Conservation (phyloP, 2,888 invertebrate genomes). For the Watsonalla cultraria region DNA sequence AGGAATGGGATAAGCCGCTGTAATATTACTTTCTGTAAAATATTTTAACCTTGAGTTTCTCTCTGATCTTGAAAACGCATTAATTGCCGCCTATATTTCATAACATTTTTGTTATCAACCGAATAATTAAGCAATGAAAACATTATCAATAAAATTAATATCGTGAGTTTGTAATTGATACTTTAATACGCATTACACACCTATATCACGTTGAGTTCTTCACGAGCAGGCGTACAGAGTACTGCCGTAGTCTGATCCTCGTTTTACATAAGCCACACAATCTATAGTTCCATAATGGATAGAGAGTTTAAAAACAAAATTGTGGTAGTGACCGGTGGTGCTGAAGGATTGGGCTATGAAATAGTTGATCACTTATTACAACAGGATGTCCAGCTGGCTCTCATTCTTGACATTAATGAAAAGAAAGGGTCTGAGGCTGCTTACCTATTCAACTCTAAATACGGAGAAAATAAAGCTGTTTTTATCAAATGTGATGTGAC, state of each 20-base stretch:
- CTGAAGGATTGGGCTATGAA: constrained; percentile 70
- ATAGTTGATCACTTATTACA: constrained; percentile 62
- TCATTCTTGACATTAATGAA: constrained; percentile 18
- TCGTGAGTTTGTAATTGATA: no score
- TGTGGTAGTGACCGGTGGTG: constrained; percentile 70
- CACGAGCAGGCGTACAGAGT: no score
- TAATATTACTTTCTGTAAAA: no score
- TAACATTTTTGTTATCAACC: no score
- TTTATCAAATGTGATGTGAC: constrained; percentile 31
- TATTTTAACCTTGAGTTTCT: no score
- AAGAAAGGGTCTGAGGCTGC: constrained; percentile 8
- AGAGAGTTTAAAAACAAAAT: constrained; percentile 25
- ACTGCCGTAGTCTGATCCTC: background rate
- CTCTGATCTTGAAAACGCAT: no score
- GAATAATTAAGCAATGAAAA: no score
- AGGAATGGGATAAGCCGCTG: no score
- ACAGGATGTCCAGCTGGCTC: constrained; percentile 37
- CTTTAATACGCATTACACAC: no score
- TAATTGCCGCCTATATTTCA: no score
- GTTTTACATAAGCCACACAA: background rate
- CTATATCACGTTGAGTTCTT: no score
- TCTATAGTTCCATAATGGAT: constrained; percentile 12
- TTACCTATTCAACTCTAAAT: constrained; percentile 6
- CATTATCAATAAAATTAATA: no score
- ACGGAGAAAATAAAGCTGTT: constrained; percentile 13